phyloP scores from a whole-genome alignment of 2,888 invertebrate genomes.

The Orchesella flavescens region DNA sequence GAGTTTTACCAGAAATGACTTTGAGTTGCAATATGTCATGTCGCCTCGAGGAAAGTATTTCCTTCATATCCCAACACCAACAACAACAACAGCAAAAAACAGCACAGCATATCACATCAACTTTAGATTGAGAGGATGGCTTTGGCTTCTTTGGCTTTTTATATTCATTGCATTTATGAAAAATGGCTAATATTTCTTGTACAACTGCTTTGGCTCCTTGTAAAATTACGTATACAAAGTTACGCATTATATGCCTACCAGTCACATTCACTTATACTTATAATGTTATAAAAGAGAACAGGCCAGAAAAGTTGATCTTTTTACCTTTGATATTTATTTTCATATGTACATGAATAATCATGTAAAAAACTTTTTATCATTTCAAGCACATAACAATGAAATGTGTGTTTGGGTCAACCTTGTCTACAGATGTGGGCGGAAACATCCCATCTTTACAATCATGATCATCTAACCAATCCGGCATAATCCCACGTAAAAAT shows the following conservation, averaged over 20 bases:
- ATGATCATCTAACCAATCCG: constrained; percentile 68
- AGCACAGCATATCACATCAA: too few relatives aligned
- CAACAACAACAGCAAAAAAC: constrained; percentile 22
- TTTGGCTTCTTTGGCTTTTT: too few relatives aligned
- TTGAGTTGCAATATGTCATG: constrained; percentile 44
- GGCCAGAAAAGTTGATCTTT: neutral
- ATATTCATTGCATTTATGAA: too few relatives aligned
- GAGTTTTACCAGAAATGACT: constrained; percentile 39
- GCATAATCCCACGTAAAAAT: constrained; percentile 61
- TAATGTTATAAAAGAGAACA: too few relatives aligned
- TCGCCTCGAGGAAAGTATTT: constrained; percentile 47
- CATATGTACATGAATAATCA: constrained; percentile 9
- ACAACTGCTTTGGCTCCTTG: neutral
- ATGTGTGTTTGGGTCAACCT: constrained; percentile 70
- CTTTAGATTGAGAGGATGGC: neutral
- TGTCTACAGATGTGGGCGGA: constrained; percentile 69
- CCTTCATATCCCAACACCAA: neutral
- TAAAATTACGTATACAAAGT: neutral
- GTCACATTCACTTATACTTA: neutral
- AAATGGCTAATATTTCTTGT: too few relatives aligned
- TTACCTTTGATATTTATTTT: neutral
- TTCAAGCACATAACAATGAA: constrained; percentile 69
- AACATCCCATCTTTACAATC: constrained; percentile 67
- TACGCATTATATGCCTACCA: neutral
- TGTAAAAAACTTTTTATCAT: constrained; percentile 56